These are phyloP conservation scores for Hypocryptadius cinnamomeus DNA, from an alignment of 2,113 vertebrate genomes.

Conservation along the genomic window DNA sequence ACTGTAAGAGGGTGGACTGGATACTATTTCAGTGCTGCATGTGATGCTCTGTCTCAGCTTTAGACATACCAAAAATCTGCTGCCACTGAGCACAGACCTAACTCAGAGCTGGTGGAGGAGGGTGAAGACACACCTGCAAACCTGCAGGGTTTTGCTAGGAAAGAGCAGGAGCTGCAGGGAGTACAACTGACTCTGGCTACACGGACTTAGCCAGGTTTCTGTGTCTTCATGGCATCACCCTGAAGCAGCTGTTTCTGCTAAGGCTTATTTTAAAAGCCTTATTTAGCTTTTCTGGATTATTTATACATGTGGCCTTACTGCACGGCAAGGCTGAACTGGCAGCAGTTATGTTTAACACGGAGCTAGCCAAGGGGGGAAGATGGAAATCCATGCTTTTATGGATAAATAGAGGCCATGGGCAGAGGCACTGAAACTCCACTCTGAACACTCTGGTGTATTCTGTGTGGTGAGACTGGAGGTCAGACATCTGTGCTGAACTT, in stretches of 20 bases:
- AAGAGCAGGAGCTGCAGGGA: not conserved
- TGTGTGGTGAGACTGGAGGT: not conserved
- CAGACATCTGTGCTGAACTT: not conserved
- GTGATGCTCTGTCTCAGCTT: not conserved
- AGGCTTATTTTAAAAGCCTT: not conserved
- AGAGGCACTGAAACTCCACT: not conserved
- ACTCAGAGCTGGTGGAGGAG: not conserved
- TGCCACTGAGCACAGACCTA: rapidly evolving
- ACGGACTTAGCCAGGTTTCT: not conserved
- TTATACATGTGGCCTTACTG: not conserved
- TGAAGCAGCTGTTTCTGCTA: not conserved
- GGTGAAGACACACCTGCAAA: not conserved
- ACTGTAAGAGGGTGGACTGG: not conserved
- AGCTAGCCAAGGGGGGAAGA: not conserved
- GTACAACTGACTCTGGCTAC: not conserved
- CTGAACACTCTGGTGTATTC: rapidly evolving
- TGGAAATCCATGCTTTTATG: not conserved
- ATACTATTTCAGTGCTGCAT: not conserved
- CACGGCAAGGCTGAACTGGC: not conserved
- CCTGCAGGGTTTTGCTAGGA: not conserved
- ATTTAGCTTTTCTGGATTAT: not conserved
- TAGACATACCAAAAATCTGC: not conserved
- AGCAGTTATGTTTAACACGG: not conserved
- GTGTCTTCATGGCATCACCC: not conserved
- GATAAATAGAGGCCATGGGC: not conserved